Conservation (phyloP, 2,888 invertebrate genomes). For the Dryomyza anilis region DNA sequence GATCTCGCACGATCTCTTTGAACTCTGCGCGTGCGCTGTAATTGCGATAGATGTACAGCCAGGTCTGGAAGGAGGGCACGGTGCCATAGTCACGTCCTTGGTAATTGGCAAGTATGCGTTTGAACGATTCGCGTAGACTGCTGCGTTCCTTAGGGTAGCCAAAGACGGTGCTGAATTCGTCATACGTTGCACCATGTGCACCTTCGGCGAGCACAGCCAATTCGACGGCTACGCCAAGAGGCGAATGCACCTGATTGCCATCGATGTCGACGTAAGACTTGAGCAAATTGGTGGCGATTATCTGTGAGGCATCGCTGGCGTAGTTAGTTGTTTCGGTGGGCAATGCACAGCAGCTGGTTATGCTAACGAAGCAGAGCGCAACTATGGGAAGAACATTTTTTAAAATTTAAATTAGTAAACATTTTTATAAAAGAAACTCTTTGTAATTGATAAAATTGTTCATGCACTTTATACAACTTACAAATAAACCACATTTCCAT, state of each 20-base stretch:
- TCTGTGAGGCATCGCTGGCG: constrained; percentile 55
- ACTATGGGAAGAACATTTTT: not conserved
- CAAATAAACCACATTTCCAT: constrained; percentile 37
- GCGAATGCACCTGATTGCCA: constrained; percentile 69
- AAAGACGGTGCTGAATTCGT: constrained; percentile 66
- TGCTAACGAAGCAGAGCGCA: not conserved
- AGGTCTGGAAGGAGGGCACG: constrained; percentile 68
- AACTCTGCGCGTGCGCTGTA: constrained; percentile 68
- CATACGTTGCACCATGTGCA: constrained; percentile 66
- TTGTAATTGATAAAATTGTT: too few relatives aligned
- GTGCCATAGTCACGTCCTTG: constrained; percentile 41
- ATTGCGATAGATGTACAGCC: constrained; percentile 72
- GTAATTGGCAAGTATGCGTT: constrained; percentile 46
- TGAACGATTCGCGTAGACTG: constrained; percentile 47
- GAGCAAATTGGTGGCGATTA: constrained; percentile 54
- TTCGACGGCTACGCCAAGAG: constrained; percentile 69
- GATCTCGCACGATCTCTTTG: constrained; percentile 65
- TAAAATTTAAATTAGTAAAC: not conserved
- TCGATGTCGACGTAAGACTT: constrained; percentile 57
- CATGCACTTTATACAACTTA: constrained; percentile 30
- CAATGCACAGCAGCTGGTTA: not conserved
- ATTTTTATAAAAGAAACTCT: too few relatives aligned
- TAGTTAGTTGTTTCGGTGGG: constrained; percentile 34
- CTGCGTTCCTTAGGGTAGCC: constrained; percentile 64
- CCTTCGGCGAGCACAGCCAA: constrained; percentile 70